phyloP scores from a whole-genome alignment of 2,113 vertebrate species.

The Catharus minimus region DNA sequence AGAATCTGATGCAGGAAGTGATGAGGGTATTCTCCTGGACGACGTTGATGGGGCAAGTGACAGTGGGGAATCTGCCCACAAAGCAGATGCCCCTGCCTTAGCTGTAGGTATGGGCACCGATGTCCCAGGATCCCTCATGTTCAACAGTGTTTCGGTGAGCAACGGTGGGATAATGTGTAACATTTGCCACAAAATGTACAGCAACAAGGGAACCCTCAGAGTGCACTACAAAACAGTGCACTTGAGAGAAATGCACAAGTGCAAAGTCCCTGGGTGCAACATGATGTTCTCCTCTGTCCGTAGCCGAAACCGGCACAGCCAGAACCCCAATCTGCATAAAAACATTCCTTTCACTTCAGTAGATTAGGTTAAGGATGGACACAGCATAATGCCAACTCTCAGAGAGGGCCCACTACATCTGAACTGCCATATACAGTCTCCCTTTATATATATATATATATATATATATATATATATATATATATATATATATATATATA shows the following conservation, averaged over 20 bases:
- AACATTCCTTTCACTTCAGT: slow-evolving; percentile 91
- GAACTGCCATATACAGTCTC: slow-evolving; percentile 76
- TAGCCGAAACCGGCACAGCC: slow-evolving; percentile 97
- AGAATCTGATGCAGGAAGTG: slow-evolving; percentile 94
- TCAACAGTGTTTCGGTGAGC: slow-evolving; percentile 82
- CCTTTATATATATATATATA: slow-evolving; percentile 30
- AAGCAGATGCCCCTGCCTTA: slow-evolving; percentile 73
- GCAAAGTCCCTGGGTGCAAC: slow-evolving; percentile 97
- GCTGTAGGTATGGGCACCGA: slow-evolving; percentile 74
- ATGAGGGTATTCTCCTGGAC: slow-evolving; percentile 95
- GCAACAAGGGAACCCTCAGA: slow-evolving; percentile 98
- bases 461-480: no score
- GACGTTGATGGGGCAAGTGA: slow-evolving; percentile 94
- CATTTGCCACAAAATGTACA: slow-evolving; percentile 99
- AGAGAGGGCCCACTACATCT: slow-evolving; percentile 70
- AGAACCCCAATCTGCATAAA: slow-evolving; percentile 99
- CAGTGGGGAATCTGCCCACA: slow-evolving; percentile 85
- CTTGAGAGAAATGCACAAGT: slow-evolving; percentile 98
- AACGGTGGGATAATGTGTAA: slow-evolving; percentile 93
- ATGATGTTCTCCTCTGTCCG: slow-evolving; percentile 99
- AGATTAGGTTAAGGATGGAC: slow-evolving; percentile 81
- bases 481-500: no score
- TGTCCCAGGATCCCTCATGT: slow-evolving; percentile 80
- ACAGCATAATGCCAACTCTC: slow-evolving; percentile 71
- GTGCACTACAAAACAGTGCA: slow-evolving; percentile 99